These are phyloP conservation scores for Synergus japonicus DNA, from an alignment of 2,888 invertebrate genomes.

Conservation along the genomic window DNA sequence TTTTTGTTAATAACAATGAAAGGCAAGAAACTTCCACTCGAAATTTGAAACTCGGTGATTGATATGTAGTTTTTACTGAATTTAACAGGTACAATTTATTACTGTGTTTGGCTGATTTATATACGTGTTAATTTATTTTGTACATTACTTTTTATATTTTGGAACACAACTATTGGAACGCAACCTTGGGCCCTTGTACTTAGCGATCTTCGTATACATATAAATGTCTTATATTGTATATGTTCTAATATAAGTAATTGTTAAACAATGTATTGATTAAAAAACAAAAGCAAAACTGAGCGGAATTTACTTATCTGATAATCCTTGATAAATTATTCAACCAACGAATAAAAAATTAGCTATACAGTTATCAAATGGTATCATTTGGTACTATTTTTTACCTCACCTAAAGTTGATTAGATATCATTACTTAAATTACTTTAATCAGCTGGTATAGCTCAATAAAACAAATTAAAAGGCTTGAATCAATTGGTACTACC, in stretches of 20 bases:
- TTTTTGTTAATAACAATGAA: slow-evolving; percentile 7
- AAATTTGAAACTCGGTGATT: slow-evolving; percentile 19
- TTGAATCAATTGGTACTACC: no score
- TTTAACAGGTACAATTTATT: not conserved
- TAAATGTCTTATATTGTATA: slow-evolving; percentile 36
- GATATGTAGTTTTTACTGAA: not conserved
- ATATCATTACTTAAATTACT: no score
- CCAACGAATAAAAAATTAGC: not conserved
- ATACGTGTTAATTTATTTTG: slow-evolving; percentile 23
- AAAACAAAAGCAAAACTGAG: not conserved
- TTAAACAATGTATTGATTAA: slow-evolving; percentile 35
- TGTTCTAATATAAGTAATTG: slow-evolving; percentile 34
- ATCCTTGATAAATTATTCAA: not conserved
- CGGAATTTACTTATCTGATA: not conserved
- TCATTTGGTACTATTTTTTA: no score
- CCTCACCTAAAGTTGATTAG: no score
- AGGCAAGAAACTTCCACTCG: not conserved
- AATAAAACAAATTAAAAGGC: no score
- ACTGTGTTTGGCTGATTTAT: not conserved
- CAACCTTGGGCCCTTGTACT: not conserved
- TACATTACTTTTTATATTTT: slow-evolving; percentile 26
- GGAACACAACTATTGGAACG: not conserved
- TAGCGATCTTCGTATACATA: slow-evolving; percentile 14
- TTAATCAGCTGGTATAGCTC: no score
- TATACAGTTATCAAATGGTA: no score